Evolutionary conservation across 2,113 vertebrate species (phyloP), one percentile per base, ranked within the genome.

Genomic region (Nestor notabilis): DNA sequence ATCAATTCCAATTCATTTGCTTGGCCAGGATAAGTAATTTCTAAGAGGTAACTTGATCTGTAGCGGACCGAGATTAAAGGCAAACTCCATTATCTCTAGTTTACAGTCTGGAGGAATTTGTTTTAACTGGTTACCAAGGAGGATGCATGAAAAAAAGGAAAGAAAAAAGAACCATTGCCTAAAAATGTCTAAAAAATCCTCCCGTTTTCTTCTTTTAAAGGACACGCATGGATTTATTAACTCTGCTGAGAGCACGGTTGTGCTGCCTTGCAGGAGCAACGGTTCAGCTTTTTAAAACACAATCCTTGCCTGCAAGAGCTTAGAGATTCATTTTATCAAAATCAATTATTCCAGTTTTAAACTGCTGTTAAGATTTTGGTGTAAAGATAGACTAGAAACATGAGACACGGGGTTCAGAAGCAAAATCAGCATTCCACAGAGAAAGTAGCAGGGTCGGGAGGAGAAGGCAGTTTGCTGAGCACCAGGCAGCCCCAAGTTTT

Each of bases 1-100:
- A 98, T 98, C 98, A 96, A 98, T 98, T 98, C 98, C 98, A 97
- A 98, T 98, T 98, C 98, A 97, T 98, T 98, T 97, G 96, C 97
- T 97, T 95, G 96, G 97, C 97, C 94, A 95, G 97, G 97, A 97
- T 97, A 97, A 97, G 95, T 96, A 97, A 97, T 98, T 98, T 98
- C 97, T 98, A 97, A 97, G 97, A 95, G 80, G 98, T 97, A 98
- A 98, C 93, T 90, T 86, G 96, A 97, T 98, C 97, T 92, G 82
- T 35, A 88, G 89, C 23, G 46, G 96, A 97, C 50, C 0, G 87
- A 97, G 97, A 97, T 97, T 97, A 98, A 98, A 98, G 96, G 97
- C 80, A 6, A 77, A 95, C 91, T 96, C 96, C 92, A 60, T 96
- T 97, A 96, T 97, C 96, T 95, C 93, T 75, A 96, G 97, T 97